Percentiles rank a stretch among this genome's conserved stretches.
phyloP scores from a whole-genome alignment of 2,797 vertebrate genomes.

The Gallinago stenura region DNA sequence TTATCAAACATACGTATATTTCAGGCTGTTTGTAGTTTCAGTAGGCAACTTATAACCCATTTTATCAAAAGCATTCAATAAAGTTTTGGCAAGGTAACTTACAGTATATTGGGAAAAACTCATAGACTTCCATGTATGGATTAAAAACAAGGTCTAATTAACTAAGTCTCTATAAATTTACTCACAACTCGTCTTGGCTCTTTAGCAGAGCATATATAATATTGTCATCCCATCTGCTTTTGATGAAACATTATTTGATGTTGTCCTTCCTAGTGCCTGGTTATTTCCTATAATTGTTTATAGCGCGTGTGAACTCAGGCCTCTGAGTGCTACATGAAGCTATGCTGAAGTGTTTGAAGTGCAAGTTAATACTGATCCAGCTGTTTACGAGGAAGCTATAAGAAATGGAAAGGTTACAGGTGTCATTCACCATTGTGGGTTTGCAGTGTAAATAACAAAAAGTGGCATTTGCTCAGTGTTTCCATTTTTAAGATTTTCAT shows the following conservation, averaged over 20 bases:
- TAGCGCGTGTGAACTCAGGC: not conserved
- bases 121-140: not conserved
- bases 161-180: not conserved
- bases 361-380: not conserved
- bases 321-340: not conserved
- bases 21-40: not conserved
- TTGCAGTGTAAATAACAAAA: conserved; percentile 49
- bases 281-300: not conserved
- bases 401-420: conserved; percentile 40
- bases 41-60: not conserved
- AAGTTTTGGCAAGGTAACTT: not conserved
- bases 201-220: not conserved
- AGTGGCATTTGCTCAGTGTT: conserved; percentile 49
- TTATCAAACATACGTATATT: not conserved
- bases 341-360: not conserved
- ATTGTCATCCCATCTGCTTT: not conserved
- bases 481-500: not conserved
- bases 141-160: conserved; percentile 16
- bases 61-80: conserved; percentile 27
- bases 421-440: not conserved
- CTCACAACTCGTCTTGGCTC: not conserved
- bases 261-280: not conserved
- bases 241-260: not conserved
- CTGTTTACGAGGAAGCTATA: not conserved
- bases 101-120: not conserved